Percentiles rank a stretch among this genome's conserved stretches.
phyloP scores from a whole-genome alignment of 2,888 invertebrate species.

The Erebia aethiops region DNA sequence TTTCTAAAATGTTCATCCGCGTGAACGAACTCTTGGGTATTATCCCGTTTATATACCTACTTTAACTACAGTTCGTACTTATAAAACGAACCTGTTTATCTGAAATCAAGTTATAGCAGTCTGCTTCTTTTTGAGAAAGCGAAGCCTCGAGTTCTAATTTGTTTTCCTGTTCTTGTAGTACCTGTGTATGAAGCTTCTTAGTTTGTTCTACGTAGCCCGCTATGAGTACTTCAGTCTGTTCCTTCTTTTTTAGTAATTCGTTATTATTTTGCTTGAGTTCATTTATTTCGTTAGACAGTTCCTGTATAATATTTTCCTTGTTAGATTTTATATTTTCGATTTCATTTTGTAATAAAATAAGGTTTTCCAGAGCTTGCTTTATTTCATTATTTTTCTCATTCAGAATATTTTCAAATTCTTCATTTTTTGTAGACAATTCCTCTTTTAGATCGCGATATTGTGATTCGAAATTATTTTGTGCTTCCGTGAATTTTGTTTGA shows the following conservation, averaged over 20 bases:
- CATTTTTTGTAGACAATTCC: constrained; percentile 51
- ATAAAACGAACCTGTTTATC: constrained; percentile 65
- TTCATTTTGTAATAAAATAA: constrained; percentile 50
- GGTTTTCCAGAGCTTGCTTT: constrained; percentile 52
- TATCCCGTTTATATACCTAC: too few relatives aligned
- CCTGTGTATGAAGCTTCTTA: constrained; percentile 41
- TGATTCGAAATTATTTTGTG: constrained; percentile 47
- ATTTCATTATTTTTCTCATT: constrained; percentile 57
- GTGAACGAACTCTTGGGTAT: too few relatives aligned
- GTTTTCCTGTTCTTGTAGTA: constrained; percentile 43
- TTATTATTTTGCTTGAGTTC: constrained; percentile 49
- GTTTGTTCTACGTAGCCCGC: constrained; percentile 46
- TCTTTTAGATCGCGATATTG: constrained; percentile 53
- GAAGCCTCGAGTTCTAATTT: constrained; percentile 34
- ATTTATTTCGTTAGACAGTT: constrained; percentile 47
- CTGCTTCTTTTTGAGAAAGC: constrained; percentile 42
- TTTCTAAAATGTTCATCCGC: too few relatives aligned
- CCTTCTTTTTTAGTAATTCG: constrained; percentile 47
- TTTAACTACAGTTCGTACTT: neutral
- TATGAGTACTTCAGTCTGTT: constrained; percentile 40
- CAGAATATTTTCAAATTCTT: constrained; percentile 53
- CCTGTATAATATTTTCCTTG: constrained; percentile 47
- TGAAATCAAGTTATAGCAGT: constrained; percentile 32
- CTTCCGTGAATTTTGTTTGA: constrained; percentile 53
- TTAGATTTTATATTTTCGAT: constrained; percentile 48